Evolutionary conservation across 2,113 vertebrate genomes (phyloP).

Genomic region (Chamaetylas fuelleborni): DNA sequence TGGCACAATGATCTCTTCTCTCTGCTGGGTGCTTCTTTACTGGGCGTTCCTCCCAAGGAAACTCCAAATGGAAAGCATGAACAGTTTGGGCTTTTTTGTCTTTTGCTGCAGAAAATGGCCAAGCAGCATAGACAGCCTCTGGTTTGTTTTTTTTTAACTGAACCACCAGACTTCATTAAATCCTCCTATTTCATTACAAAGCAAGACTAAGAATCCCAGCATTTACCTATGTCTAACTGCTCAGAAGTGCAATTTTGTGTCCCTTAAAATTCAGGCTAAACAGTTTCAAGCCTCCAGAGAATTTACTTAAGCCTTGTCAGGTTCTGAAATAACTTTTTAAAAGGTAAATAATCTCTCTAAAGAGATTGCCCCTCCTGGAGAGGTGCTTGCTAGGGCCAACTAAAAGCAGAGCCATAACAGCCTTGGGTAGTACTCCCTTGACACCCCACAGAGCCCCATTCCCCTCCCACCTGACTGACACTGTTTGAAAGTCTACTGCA

Average conservation of each 20-base stretch:
- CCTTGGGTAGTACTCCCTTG: fast-evolving
- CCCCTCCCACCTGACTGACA: background rate
- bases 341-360: background rate
- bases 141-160: background rate
- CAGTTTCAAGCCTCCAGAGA: background rate
- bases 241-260: background rate
- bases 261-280: slow-evolving; percentile 11
- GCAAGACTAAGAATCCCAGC: background rate
- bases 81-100: background rate
- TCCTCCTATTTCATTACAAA: background rate
- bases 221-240: background rate
- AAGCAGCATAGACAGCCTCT: background rate
- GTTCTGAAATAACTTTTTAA: background rate
- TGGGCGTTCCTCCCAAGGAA: background rate
- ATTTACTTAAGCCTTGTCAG: background rate
- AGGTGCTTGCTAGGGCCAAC: background rate
- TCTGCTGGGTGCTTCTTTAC: background rate
- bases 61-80: background rate
- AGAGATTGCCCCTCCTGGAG: background rate
- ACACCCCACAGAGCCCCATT: fast-evolving
- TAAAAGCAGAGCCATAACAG: background rate
- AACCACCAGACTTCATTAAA: background rate
- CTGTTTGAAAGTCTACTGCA: background rate
- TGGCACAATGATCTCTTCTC: fast-evolving
- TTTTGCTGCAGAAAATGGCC: background rate